Conservation (phyloP, 1,140 invertebrate species). For the Drosophila pachea region DNA sequence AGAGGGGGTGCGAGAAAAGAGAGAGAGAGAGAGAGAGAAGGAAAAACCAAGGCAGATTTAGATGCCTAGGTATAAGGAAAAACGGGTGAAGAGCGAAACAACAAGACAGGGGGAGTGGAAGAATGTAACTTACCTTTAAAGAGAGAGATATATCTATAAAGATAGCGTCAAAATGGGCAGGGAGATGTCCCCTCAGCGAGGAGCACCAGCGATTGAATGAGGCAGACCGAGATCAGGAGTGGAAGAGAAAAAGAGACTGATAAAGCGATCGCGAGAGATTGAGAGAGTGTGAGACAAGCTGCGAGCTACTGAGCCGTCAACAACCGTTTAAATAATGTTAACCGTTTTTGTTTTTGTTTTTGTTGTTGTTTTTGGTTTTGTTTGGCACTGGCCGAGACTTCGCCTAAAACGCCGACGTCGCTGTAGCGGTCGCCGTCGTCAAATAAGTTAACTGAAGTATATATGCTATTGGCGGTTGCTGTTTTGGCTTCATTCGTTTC, state of each 20-base stretch:
- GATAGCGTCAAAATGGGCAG: no score
- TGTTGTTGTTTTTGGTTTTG: conserved; percentile 23
- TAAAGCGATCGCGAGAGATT: conserved; percentile 23
- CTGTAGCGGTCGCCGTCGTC: conserved; percentile 3
- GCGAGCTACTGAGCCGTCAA: conserved; percentile 25
- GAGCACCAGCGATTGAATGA: not conserved
- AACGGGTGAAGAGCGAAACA: no score
- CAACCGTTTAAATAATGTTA: conserved; percentile 69
- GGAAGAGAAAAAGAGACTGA: conserved; percentile 14
- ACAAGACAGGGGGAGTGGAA: no score
- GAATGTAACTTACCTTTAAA: no score
- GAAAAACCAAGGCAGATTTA: no score
- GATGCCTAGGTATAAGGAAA: no score
- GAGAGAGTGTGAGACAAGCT: conserved; percentile 31
- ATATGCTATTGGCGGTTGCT: conserved; percentile 69
- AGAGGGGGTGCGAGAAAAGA: no score
- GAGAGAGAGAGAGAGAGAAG: no score
- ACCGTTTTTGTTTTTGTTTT: conserved; percentile 44
- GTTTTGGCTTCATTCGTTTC: conserved; percentile 72
- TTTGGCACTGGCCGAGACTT: conserved; percentile 51
- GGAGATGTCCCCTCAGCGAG: no score
- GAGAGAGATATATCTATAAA: no score
- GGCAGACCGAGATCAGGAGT: conserved; percentile 28
- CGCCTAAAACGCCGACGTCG: conserved; percentile 38
- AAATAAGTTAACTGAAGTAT: conserved; percentile 47